Base-by-base conservation (phyloP, 2,888 invertebrate genomes). In the Graphium colonna region DNA sequence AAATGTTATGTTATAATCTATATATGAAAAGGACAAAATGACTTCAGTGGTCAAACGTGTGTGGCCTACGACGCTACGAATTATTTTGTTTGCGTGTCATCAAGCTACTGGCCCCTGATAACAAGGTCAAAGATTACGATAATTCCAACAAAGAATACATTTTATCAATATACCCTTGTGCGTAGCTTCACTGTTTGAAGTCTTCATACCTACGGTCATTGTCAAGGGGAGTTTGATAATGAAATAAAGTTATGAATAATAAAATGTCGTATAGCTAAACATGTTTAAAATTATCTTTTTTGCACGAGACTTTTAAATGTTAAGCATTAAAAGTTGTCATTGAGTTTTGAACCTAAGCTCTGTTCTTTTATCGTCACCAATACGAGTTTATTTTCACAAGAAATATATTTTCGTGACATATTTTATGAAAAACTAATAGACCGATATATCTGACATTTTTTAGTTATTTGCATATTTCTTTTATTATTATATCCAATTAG, bases 141-240 rank as follows among this genome's bases (percentile, higher is more conserved):
- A 60, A 55, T 45, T 54, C 15, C 1, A 33, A 55, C 42, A 57
- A 49, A 47, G 52, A 46, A 43, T 13, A 26, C 3, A 8, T 4
- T 4, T 45, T 52, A 42, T 36, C 38, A 42, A 40, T 52, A 18
- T 40, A 38, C 33, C 45, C 38, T 52, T 50, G 47, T 13, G 15
- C 16, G 10, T 39, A 43, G 47, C 46, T 57, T 47, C 53, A 47
- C n/a, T 10, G 50, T 26, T 44, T 43, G 53, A 50, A 36, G 40
- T 31, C n/a, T 17, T 28, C 31, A 13, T 21, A 12, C n/a, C 15
- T 4, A 7, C 54, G 60, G 60, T 60, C 64, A 64, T 52, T 64
- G 64, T 54, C 64, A 64, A 63, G 64, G 64, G 55, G 55, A 60
- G 1, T 7, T n/a, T n/a, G 4, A 17, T 40, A 21, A 38, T 3